Evolutionary conservation across 2,888 invertebrate species (phyloP), one percentile per base, ranked within the genome.

Genomic region (Petrolisthes manimaculis): DNA sequence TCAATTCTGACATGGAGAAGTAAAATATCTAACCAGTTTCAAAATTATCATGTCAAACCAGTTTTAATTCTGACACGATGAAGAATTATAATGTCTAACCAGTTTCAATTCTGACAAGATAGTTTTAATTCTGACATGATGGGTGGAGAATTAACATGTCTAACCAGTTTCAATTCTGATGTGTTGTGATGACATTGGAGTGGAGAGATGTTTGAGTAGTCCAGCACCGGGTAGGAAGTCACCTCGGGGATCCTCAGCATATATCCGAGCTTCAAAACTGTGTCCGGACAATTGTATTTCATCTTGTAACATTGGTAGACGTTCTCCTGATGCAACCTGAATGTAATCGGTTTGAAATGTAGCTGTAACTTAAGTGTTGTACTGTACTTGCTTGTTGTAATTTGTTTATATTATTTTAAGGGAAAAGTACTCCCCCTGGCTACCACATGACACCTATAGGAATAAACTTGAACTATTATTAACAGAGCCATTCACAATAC

Each of bases 141-240:
- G 18, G 71, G n/a, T n/a, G n/a, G n/a, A n/a, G n/a, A n/a, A n/a
- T n/a, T n/a, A 54, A 3, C 80, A 6, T 37, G 18, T 0, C 80
- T 37, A 51, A 89, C 89, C 89, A 14, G 90, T 90, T 74, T 90
- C 90, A 54, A 90, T 89, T 56, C 90, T 74, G 51, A 90, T 82
- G 54, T 86, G 69, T 55, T 51, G 53, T 18, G 51, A 71, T 5
- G 86, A 61, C 0, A 12, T 51, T 0, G 99, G 98, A n/a, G 96
- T 95, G 8, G 94, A 94, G 74, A 99, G 94, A 92, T 97, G 95
- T 82, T 95, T 94, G 69, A 99, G 93, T 0, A 95, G 95, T 5
- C 99, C 99, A 21, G 99, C 98, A 18, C 98, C 97, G 0, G 99
- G 99, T 92, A 99, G 94, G 93, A 99, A 99, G 55, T 96, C 96